A percentile compares a stretch with the other conserved stretches of the same genome.
These are phyloP conservation scores for Phoronis australis DNA, from an alignment of 2,888 invertebrate genomes.

Conservation along the genomic window DNA sequence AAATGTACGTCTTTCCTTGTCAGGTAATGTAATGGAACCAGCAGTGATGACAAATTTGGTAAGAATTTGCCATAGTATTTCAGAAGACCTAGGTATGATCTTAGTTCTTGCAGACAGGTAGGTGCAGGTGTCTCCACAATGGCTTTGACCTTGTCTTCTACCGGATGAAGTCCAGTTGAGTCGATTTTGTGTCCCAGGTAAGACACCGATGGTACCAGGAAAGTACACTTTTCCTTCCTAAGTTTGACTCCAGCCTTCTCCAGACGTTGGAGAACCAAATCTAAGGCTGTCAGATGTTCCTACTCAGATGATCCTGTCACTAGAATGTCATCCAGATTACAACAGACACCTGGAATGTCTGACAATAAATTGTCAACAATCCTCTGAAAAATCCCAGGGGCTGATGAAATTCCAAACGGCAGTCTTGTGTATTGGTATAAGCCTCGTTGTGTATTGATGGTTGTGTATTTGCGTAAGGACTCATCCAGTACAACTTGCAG, in stretches of 20 bases:
- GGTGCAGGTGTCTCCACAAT: constrained; percentile 8
- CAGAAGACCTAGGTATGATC: constrained; percentile 12
- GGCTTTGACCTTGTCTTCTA: constrained; percentile 10
- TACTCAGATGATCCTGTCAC: constrained; percentile 4
- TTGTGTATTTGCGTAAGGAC: not conserved
- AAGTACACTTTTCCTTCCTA: not conserved
- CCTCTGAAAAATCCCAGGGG: constrained; percentile 42
- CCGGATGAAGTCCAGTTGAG: constrained; percentile 6
- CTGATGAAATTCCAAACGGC: constrained; percentile 27
- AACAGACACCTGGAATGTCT: constrained; percentile 9
- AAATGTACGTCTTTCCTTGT: no score
- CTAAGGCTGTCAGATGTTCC: constrained; percentile 6
- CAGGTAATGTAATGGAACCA: constrained; percentile 8
- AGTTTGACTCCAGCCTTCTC: constrained; percentile 1
- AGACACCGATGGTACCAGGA: not conserved
- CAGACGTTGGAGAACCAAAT: constrained; percentile 4
- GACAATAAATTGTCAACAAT: constrained; percentile 37
- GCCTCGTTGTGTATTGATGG: not conserved
- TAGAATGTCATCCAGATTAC: constrained; percentile 18
- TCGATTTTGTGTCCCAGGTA: constrained; percentile 5
- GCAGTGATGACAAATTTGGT: constrained; percentile 6
- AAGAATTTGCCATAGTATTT: constrained; percentile 11
- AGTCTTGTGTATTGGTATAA: constrained; percentile 10
- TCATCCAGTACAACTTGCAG: not conserved
- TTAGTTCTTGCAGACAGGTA: constrained; percentile 4